A percentile compares a stretch with the other conserved stretches of the same genome.
Evolutionary conservation across 53 echinoderm and acorn worm species (phyloP).

Genomic region (Holothuria leucospilota): DNA sequence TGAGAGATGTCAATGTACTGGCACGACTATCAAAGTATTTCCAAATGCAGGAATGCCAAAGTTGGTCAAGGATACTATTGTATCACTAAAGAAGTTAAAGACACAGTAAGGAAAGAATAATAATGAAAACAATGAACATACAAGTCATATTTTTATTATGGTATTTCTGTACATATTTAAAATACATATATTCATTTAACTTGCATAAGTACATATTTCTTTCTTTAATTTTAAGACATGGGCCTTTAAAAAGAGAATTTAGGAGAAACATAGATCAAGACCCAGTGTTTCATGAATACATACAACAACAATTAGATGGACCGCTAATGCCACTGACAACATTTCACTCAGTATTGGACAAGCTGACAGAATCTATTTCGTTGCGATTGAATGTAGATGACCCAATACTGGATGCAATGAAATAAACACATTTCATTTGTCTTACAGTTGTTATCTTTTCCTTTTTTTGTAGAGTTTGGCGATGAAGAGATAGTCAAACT

Average conservation of each 20-base stretch:
- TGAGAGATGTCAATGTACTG: constrained; percentile 14
- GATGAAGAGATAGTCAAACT: neutral
- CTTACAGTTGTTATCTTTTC: neutral
- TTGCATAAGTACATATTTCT: too few species aligned
- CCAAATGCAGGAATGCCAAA: constrained; percentile 13
- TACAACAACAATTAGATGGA: too few species aligned
- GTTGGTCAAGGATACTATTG: neutral
- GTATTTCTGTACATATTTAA: too few species aligned
- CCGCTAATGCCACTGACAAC: too few species aligned
- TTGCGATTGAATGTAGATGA: neutral
- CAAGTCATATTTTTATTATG: too few species aligned
- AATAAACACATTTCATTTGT: neutral
- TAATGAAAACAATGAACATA: neutral
- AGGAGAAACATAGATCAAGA: too few species aligned
- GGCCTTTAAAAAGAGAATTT: too few species aligned
- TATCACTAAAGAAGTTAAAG: constrained; percentile 4
- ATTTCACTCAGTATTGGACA: too few species aligned
- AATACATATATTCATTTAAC: too few species aligned
- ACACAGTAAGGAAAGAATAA: constrained; percentile 8
- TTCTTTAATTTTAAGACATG: too few species aligned
- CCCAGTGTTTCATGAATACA: too few species aligned
- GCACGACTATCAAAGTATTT: neutral
- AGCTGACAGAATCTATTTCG: too few species aligned
- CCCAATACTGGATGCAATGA: neutral
- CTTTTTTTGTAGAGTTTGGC: constrained; percentile 2